Evolutionary conservation across 2,113 vertebrate species (phyloP).

Genomic region (Pseudopipra pipra): DNA sequence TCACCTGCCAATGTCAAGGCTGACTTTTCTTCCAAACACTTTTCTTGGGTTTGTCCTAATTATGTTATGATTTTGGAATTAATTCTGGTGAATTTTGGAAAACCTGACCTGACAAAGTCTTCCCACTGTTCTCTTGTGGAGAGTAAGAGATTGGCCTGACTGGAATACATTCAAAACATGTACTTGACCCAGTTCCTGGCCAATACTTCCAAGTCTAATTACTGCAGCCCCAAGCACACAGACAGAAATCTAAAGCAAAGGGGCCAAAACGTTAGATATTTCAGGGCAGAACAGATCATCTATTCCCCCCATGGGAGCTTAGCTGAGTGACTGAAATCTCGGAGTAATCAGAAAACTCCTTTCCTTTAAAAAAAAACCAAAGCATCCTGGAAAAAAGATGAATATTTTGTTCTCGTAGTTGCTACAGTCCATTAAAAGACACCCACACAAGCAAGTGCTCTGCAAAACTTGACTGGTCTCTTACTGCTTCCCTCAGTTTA

Average conservation of each 20-base stretch:
- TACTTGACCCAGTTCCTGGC: neutral
- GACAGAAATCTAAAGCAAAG: neutral
- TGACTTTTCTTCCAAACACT: neutral
- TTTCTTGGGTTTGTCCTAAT: neutral
- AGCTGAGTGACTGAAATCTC: neutral
- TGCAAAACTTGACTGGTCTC: neutral
- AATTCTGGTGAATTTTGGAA: neutral
- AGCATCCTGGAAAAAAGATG: neutral
- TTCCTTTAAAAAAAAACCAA: neutral
- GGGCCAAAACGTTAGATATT: neutral
- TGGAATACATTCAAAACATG: neutral
- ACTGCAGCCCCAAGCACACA: neutral
- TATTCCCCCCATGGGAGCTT: neutral
- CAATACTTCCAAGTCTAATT: neutral
- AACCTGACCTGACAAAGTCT: neutral
- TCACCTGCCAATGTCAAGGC: neutral
- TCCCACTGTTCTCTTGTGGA: neutral
- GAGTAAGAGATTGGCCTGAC: neutral
- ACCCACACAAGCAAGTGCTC: neutral
- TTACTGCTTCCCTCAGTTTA: neutral
- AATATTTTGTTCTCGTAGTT: neutral
- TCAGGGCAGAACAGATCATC: neutral
- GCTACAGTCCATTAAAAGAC: neutral
- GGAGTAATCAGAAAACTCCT: neutral
- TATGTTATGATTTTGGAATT: neutral